A percentile compares a stretch with the other conserved stretches of the same genome.
Conservation (phyloP, 2,113 vertebrate genomes). For the Hyperopisus bebe region DNA sequence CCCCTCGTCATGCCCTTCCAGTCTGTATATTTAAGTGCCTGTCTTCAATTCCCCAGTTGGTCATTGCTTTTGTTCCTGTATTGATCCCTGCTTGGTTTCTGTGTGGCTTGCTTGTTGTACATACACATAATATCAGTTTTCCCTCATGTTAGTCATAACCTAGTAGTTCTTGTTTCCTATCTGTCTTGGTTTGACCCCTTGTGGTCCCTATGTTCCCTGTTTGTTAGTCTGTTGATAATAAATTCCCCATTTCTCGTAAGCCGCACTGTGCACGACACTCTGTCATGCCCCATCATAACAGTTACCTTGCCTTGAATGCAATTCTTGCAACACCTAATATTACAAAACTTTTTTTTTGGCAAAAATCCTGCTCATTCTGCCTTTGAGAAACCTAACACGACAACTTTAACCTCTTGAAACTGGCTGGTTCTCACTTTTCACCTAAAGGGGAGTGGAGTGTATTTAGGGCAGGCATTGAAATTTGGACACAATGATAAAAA, state of each 20-base stretch:
- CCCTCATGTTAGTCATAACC: background rate
- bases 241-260: background rate
- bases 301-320: background rate
- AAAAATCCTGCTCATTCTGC: background rate
- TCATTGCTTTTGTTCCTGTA: background rate
- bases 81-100: no score
- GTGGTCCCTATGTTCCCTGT: background rate
- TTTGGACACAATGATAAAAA: background rate
- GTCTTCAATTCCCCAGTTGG: no score
- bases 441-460: background rate
- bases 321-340: background rate
- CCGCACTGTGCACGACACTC: background rate
- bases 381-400: background rate
- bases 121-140: background rate
- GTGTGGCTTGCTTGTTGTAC: background rate
- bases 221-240: background rate
- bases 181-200: background rate
- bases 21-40: no score
- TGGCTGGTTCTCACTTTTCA: background rate
- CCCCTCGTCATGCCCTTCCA: no score
- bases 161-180: background rate
- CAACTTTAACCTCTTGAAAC: background rate
- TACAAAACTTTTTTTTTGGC: background rate
- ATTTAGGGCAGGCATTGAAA: background rate
- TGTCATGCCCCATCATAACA: background rate